These are phyloP conservation scores for Oncorhynchus nerka DNA, from an alignment of 2,113 vertebrate genomes.

Conservation along the genomic window DNA sequence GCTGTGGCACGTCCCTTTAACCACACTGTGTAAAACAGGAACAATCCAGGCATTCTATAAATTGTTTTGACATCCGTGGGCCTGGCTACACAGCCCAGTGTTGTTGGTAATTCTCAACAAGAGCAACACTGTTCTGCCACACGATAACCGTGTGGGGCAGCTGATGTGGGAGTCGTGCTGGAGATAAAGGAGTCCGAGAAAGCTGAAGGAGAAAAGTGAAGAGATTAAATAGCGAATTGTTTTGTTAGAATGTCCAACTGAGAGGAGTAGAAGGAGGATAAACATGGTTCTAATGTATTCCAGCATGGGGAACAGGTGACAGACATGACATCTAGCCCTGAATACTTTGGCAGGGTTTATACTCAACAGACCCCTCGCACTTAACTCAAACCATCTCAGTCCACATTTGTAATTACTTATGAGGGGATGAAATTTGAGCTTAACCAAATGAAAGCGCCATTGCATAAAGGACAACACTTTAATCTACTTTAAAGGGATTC, in stretches of 20 bases:
- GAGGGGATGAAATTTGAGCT: constrained; percentile 23
- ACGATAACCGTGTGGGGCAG: constrained; percentile 24
- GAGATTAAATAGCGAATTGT: background rate
- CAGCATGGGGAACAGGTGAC: background rate
- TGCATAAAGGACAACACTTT: constrained; percentile 18
- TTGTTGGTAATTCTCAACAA: constrained; percentile 39
- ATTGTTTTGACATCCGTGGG: constrained; percentile 55
- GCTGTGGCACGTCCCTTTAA: constrained; percentile 40
- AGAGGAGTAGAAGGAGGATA: background rate
- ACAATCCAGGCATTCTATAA: constrained; percentile 61
- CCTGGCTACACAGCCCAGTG: constrained; percentile 28
- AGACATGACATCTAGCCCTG: background rate
- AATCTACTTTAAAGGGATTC: constrained; percentile 18
- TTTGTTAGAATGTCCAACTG: background rate
- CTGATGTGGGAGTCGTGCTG: constrained; percentile 11
- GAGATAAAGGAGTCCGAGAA: background rate
- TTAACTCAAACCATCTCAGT: background rate
- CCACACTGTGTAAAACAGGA: constrained; percentile 35
- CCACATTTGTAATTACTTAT: constrained; percentile 35
- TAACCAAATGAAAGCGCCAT: constrained; percentile 19
- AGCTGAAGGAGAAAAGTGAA: background rate
- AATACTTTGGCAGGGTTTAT: background rate
- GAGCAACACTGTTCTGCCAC: constrained; percentile 45
- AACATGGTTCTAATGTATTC: background rate
- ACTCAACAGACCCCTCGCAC: background rate